Conservation (phyloP, 2,797 vertebrate genomes). For the Phrynocephalus vlangalii region DNA sequence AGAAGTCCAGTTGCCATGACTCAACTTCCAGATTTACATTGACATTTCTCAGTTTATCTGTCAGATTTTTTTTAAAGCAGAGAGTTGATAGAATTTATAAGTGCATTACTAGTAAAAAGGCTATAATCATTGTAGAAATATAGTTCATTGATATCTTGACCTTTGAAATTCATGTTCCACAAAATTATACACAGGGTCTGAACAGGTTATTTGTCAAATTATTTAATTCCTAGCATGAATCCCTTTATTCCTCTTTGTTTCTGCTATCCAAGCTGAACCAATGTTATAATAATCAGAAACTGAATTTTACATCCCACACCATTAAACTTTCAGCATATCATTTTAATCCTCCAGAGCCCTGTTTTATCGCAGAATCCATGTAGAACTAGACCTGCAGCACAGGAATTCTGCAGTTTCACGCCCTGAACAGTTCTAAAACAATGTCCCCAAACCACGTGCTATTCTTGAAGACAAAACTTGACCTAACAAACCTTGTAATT, state of each 20-base stretch:
- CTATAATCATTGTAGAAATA: not conserved
- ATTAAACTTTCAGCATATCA: conserved; percentile 3
- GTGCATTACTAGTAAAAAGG: not conserved
- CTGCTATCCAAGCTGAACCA: not conserved
- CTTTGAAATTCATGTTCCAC: conserved; percentile 23
- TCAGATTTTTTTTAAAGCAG: not conserved
- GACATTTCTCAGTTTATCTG: not conserved
- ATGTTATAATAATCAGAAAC: conserved; percentile 21
- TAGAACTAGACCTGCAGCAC: too few relatives aligned
- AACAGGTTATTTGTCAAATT: conserved; percentile 42
- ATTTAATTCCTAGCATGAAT: not conserved
- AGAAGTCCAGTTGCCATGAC: too few relatives aligned
- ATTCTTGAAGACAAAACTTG: too few relatives aligned
- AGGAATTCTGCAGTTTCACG: too few relatives aligned
- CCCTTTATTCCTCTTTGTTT: not conserved
- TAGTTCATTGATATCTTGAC: accelerated
- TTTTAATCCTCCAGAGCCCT: too few relatives aligned
- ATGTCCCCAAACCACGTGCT: too few relatives aligned
- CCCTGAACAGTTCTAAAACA: too few relatives aligned
- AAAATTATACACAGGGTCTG: not conserved
- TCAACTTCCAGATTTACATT: too few relatives aligned
- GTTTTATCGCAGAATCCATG: too few relatives aligned
- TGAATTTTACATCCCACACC: conserved; percentile 13
- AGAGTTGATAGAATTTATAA: conserved; percentile 6
- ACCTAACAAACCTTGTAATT: too few relatives aligned